Conservation (phyloP, 2,113 vertebrate species). For the Prietella phreatophila region DNA sequence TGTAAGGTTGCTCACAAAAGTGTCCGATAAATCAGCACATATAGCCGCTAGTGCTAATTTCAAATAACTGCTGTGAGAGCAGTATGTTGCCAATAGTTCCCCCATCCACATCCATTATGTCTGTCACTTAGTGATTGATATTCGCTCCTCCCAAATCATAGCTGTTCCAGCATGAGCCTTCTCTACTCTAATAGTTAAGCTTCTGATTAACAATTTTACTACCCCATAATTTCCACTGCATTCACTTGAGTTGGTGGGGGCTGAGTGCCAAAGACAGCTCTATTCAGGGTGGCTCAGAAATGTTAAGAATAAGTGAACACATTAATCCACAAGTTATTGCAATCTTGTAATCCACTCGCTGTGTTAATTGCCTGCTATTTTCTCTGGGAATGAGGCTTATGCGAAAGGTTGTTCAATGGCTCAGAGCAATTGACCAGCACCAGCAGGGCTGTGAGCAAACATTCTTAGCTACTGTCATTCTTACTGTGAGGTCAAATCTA, state of each 20-base stretch:
- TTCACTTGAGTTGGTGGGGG: slow-evolving; percentile 29
- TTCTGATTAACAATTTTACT: slow-evolving; percentile 52
- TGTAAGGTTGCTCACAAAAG: neutral
- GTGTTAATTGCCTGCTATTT: slow-evolving; percentile 75
- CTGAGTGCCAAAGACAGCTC: slow-evolving; percentile 53
- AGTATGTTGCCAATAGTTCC: slow-evolving; percentile 2
- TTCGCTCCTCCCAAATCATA: slow-evolving; percentile 45
- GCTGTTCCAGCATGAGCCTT: slow-evolving; percentile 37
- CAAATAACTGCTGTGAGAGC: slow-evolving; percentile 2
- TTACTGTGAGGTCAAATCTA: slow-evolving; percentile 18
- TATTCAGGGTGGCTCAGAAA: slow-evolving; percentile 68
- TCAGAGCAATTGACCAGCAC: slow-evolving; percentile 71
- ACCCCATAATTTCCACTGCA: slow-evolving; percentile 48
- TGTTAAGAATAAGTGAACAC: slow-evolving; percentile 74
- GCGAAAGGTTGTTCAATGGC: slow-evolving; percentile 70
- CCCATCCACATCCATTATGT: slow-evolving; percentile 27
- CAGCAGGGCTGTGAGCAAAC: slow-evolving; percentile 59
- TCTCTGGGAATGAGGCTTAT: slow-evolving; percentile 67
- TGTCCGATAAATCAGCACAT: neutral
- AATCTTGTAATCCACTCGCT: slow-evolving; percentile 75
- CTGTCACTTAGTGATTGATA: slow-evolving; percentile 44
- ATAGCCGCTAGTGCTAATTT: neutral
- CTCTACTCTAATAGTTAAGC: slow-evolving; percentile 41
- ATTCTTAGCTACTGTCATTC: slow-evolving; percentile 30
- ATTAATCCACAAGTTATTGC: slow-evolving; percentile 74